phyloP scores from a whole-genome alignment of 1,140 invertebrate genomes.

The Drosophila kikkawai region DNA sequence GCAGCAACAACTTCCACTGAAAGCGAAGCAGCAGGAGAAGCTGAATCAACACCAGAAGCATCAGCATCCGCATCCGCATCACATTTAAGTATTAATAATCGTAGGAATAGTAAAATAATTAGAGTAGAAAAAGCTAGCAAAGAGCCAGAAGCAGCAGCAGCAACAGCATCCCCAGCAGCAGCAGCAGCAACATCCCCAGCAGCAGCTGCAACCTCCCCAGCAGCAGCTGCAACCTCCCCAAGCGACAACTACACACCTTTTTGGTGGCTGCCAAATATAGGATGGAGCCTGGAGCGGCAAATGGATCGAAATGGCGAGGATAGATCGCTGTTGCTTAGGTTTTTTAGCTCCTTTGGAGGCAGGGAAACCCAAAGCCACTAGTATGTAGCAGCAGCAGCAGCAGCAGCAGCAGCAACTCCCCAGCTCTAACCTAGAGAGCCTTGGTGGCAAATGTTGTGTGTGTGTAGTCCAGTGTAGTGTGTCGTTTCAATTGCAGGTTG shows the following conservation, averaged over 20 bases:
- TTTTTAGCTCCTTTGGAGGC: constrained; percentile 66
- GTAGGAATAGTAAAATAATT: constrained; percentile 83
- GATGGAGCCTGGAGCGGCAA: constrained; percentile 71
- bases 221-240: constrained; percentile 6
- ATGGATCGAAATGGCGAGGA: constrained; percentile 57
- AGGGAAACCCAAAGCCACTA: constrained; percentile 10
- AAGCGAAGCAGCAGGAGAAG: constrained; percentile 1
- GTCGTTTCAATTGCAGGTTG: constrained; percentile 65
- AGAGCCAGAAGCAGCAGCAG: constrained; percentile 17
- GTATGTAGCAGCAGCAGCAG: constrained; percentile 3
- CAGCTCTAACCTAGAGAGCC: constrained; percentile 26
- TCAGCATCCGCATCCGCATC: not conserved
- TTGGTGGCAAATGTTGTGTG: not conserved
- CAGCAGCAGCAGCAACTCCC: constrained; percentile 29
- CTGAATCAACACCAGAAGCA: constrained; percentile 10
- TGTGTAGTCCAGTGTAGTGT: constrained; percentile 23
- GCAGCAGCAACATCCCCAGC: constrained; percentile 12
- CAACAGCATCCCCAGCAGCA: too few species aligned
- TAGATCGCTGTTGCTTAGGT: constrained; percentile 67
- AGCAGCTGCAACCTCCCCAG: not conserved
- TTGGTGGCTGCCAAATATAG: constrained; percentile 75
- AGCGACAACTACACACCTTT: constrained; percentile 60
- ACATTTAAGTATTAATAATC: constrained; percentile 74
- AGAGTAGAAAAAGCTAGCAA: constrained; percentile 36
- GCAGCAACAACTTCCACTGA: constrained; percentile 10